These are phyloP conservation scores for Dolichotis patagonum DNA, from an alignment of 2,113 vertebrate species.

Conservation along the genomic window DNA sequence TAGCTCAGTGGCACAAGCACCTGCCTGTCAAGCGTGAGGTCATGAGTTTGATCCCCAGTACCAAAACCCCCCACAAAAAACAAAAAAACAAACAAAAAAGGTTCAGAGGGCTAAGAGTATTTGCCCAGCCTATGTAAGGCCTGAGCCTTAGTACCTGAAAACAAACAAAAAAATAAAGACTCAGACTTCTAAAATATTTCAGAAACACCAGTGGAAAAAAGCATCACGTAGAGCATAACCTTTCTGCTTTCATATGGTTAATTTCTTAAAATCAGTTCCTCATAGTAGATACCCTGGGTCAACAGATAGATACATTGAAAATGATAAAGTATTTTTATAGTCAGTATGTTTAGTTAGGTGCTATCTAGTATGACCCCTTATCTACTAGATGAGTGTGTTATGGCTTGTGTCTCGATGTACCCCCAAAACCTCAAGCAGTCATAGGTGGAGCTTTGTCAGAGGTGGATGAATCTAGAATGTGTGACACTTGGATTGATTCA, in stretches of 20 bases:
- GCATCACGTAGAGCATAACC: neutral
- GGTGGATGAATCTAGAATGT: neutral
- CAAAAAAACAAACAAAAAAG: neutral
- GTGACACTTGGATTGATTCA: neutral
- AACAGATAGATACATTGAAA: neutral
- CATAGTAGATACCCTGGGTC: neutral
- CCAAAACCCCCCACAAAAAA: no score
- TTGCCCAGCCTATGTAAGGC: neutral
- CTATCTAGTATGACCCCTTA: neutral
- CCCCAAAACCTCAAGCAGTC: neutral
- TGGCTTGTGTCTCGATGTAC: neutral
- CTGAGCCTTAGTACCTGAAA: neutral
- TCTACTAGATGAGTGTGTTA: neutral
- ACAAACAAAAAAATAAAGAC: neutral
- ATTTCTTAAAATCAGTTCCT: neutral
- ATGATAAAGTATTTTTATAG: neutral
- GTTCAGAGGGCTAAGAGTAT: neutral
- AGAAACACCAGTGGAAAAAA: neutral
- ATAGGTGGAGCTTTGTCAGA: neutral
- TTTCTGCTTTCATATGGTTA: neutral
- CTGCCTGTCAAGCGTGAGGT: no score
- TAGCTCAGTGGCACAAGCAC: no score
- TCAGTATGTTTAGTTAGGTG: neutral
- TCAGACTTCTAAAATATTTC: neutral
- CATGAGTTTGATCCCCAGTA: no score